A percentile compares a stretch with the other conserved stretches of the same genome.
phyloP scores from a whole-genome alignment of 2,888 invertebrate species.

The Pristionchus fissidentatus region DNA sequence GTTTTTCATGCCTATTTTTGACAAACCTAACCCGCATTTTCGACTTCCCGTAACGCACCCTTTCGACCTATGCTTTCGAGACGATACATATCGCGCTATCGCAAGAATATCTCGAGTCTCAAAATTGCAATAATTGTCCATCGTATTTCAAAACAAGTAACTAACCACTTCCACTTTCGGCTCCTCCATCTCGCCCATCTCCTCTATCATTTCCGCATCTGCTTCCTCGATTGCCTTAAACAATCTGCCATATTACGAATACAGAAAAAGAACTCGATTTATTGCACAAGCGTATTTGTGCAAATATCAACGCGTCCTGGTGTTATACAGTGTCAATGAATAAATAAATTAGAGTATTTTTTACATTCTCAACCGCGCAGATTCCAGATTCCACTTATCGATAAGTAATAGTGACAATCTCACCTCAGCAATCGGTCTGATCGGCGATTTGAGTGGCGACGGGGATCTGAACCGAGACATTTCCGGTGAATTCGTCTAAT shows the following conservation, averaged over 20 bases:
- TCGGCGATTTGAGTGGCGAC: slow-evolving; percentile 32
- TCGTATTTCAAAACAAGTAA: background rate
- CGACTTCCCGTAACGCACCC: too few relatives aligned
- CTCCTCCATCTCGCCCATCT: background rate
- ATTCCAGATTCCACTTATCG: too few relatives aligned
- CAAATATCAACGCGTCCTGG: too few relatives aligned
- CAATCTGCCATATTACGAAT: background rate
- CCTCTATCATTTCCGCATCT: background rate
- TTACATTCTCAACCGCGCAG: too few relatives aligned
- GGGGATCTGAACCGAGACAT: slow-evolving; percentile 16
- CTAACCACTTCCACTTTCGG: slow-evolving; percentile 26
- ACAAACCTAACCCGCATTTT: too few relatives aligned
- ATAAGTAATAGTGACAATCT: background rate
- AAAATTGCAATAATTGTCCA: background rate
- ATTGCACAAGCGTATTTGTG: too few relatives aligned
- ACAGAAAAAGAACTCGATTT: background rate
- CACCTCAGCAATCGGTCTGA: slow-evolving; percentile 33
- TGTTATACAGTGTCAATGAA: too few relatives aligned
- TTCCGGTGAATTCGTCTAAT: too few relatives aligned
- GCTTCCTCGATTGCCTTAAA: slow-evolving; percentile 25
- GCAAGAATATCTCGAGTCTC: background rate
- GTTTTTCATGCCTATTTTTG: too few relatives aligned
- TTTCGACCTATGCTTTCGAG: too few relatives aligned
- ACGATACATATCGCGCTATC: too few relatives aligned
- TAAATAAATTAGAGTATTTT: too few relatives aligned